Base-by-base conservation (phyloP, 2,797 vertebrate species). In the Poeciliopsis infans region DNA sequence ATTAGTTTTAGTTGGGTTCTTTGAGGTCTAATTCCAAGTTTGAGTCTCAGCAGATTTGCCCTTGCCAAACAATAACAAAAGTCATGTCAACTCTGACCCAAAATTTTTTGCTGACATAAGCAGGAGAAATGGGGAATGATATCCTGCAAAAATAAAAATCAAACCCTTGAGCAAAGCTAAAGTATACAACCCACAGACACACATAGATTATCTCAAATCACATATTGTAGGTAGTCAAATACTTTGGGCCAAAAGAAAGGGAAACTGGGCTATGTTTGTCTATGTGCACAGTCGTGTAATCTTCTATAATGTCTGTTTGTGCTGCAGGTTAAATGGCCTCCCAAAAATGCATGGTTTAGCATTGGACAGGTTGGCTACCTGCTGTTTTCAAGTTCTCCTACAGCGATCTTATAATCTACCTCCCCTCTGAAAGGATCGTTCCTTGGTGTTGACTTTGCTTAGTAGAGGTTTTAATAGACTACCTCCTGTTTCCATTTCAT, bases 221-320 rank as follows among this genome's bases (percentile, higher is more conserved):
- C 53, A 75, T 72, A 45, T 86, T 82, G 78, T 25, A 84, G 76
- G 78, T 45, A 77, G 66, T 69, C 73, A 87, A 86, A 87, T 81
- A 84, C 80, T 78, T 61, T 66, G 39, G 79, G 69, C 85, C 59
- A 80, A 71, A 43, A 69, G 23, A n/a, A 16, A 81, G 71, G 15
- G 83, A 61, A 79, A 86, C 69, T 80, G 23, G 75, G 12, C 3
- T 68, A 15, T 78, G 79, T 83, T 91, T 90, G 85, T 72, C 86
- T 85, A 90, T 53, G 71, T 87, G 85, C 75, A 85, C 31, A 86
- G 79, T 88, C 70, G 87, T 79, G 84, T 84, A 87, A 84, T 86
- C 82, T 85, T 28, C 77, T 78, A 73, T 87, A 41, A 91, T 91
- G 89, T 90, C 81, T 84, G 87, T 74, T 86, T 74, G 47, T 36